These are phyloP conservation scores for Lethocerus indicus DNA, from an alignment of 1,140 invertebrate genomes.

Conservation along the genomic window DNA sequence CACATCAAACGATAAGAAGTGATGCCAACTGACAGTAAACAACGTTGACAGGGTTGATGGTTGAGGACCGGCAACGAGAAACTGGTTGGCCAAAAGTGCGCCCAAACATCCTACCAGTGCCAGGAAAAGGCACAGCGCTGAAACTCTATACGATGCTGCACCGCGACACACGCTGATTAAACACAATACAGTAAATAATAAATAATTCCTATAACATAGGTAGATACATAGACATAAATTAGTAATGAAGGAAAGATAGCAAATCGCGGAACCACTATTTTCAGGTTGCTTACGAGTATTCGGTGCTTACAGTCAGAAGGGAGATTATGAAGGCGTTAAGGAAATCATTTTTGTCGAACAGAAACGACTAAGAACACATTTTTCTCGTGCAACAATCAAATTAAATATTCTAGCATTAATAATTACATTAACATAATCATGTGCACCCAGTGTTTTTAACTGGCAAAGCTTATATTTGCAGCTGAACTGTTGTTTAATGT, in stretches of 20 bases:
- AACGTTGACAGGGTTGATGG: slow-evolving; percentile 17
- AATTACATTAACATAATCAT: no score
- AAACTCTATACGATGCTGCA: slow-evolving; percentile 27
- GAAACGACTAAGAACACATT: no score
- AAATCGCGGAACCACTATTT: no score
- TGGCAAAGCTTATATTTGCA: no score
- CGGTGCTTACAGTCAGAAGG: no score
- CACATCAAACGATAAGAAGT: slow-evolving; percentile 19
- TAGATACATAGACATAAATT: neutral
- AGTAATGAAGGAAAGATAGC: neutral
- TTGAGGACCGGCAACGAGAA: slow-evolving; percentile 14
- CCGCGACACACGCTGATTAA: slow-evolving; percentile 26
- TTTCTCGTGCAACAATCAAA: no score
- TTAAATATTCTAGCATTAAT: no score
- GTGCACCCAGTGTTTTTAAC: no score
- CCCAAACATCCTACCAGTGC: slow-evolving; percentile 18
- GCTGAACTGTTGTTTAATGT: no score
- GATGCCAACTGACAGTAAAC: slow-evolving; percentile 18
- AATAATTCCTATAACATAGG: slow-evolving; percentile 25
- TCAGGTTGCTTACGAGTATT: no score
- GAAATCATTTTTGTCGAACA: no score
- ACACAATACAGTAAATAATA: neutral
- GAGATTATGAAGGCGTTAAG: no score
- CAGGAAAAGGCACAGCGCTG: slow-evolving; percentile 22
- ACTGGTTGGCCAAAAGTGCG: slow-evolving; percentile 18